Evolutionary conservation across 2,888 invertebrate genomes (phyloP), one percentile per base, ranked within the genome.

Genomic region (Escarpia spicata): DNA sequence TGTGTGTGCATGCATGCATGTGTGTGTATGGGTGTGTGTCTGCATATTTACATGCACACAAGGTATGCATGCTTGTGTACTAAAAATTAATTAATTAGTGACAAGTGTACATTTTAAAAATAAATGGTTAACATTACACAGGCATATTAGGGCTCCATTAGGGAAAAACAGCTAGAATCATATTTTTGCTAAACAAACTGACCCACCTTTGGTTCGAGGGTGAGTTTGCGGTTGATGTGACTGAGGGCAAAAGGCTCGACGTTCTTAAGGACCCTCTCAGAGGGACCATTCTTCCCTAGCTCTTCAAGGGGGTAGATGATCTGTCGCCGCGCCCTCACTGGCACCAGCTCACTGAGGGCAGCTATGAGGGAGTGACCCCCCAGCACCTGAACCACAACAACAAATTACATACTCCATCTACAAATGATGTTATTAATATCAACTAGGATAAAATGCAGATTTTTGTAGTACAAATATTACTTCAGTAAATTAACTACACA

Each of bases 201-300:
- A 15, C 45, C 90, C 92, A 96, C 96, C 95, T 96, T 96, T 37
- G 96, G 96, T 93, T 96, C 96, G 91, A 96, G 94, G 37, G 96
- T 95, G n/a, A 96, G 95, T 94, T 96, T 96, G 75, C 96, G 94
- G 94, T 96, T 96, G 94, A 96, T 95, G 94, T 96, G 96, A 93
- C 95, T 95, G 43, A 96, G 95, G 43, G 96, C 96, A 94, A 95
- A 96, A 26, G 95, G 95, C 92, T 95, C 95, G 15, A 43, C 52
- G 90, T 94, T 94, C 75, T 95, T 94, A 45, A 96, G 94, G 15
- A 96, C 95, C 89, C 96, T 94, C 90, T 96, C 95, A 3, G 96
- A 96, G 1, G 96, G 96, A 90, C 96, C 96, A 94, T 96, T 96
- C 9, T 92, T 93, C 45, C 95, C 95, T 44, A 96, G 95, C 75